These are phyloP conservation scores for Achatina immaculata DNA, from an alignment of 1,140 invertebrate genomes.

Conservation along the genomic window DNA sequence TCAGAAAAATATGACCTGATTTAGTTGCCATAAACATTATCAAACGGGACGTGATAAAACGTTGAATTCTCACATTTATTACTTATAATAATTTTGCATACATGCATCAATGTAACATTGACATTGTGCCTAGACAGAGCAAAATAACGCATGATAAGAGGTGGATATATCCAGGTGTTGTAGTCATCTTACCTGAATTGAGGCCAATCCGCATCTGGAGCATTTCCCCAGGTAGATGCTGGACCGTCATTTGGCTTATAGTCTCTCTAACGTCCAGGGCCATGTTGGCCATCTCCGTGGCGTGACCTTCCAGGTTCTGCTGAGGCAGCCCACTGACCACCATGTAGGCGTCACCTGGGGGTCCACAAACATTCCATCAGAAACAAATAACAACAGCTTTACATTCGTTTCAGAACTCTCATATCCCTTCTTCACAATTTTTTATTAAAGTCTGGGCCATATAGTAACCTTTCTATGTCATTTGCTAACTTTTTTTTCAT, in stretches of 20 bases:
- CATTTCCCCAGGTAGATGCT: slow-evolving; percentile 85
- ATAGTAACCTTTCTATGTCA: no score
- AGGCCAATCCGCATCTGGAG: slow-evolving; percentile 92
- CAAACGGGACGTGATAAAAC: not conserved
- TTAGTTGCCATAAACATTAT: no score
- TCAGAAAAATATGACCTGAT: no score
- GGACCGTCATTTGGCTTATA: slow-evolving; percentile 86
- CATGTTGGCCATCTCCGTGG: slow-evolving; percentile 90
- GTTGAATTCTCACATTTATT: not conserved
- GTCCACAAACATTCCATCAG: not conserved
- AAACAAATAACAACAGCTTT: not conserved
- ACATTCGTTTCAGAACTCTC: no score
- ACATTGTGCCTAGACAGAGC: not conserved
- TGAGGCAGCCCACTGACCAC: slow-evolving; percentile 82
- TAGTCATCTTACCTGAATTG: slow-evolving; percentile 81
- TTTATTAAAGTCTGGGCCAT: no score
- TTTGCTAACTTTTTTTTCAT: no score
- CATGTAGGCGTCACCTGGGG: slow-evolving; percentile 67
- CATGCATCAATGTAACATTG: not conserved
- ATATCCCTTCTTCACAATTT: no score
- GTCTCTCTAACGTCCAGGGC: slow-evolving; percentile 86
- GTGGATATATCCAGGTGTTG: not conserved
- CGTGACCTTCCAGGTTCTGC: slow-evolving; percentile 89
- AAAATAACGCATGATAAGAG: not conserved
- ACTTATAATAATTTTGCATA: no score